A percentile compares a stretch with the other conserved stretches of the same genome.
Conservation (phyloP, 2,888 invertebrate genomes). For the Gymnosoma rotundatum region DNA sequence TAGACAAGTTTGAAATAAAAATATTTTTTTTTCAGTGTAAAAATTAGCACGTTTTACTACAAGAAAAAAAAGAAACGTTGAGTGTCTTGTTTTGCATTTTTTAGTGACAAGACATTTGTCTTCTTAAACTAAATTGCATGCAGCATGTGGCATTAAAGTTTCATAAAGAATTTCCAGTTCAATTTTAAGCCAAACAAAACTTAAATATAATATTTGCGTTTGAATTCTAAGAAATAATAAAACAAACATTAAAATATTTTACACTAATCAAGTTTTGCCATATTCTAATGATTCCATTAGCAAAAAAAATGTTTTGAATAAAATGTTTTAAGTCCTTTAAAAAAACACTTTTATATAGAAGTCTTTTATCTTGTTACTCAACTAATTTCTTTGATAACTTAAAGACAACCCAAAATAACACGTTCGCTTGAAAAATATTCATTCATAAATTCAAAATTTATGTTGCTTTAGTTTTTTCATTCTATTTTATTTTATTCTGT, state of each 20-base stretch:
- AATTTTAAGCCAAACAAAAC: background rate
- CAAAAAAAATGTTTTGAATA: background rate
- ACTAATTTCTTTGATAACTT: background rate
- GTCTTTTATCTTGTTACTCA: background rate
- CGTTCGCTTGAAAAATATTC: constrained; percentile 11
- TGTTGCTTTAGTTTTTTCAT: background rate
- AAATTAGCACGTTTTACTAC: too few species aligned
- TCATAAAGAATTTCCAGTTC: background rate
- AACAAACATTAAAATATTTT: constrained; percentile 3
- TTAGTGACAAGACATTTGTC: constrained; percentile 21
- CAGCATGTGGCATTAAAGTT: constrained; percentile 32
- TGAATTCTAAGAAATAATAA: constrained; percentile 21
- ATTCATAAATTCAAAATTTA: constrained; percentile 41
- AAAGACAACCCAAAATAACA: constrained; percentile 38
- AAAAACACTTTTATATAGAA: background rate
- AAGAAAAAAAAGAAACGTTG: background rate
- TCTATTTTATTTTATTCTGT: background rate
- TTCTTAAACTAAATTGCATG: constrained; percentile 8
- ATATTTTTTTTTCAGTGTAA: too few species aligned
- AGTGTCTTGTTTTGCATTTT: constrained; percentile 1
- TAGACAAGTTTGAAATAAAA: too few species aligned
- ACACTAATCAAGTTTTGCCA: background rate
- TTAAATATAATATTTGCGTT: constrained; percentile 17
- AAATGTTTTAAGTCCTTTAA: background rate
- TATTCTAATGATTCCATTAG: constrained; percentile 16